Conservation (phyloP, 1,140 invertebrate species). For the Spodoptera litura region DNA sequence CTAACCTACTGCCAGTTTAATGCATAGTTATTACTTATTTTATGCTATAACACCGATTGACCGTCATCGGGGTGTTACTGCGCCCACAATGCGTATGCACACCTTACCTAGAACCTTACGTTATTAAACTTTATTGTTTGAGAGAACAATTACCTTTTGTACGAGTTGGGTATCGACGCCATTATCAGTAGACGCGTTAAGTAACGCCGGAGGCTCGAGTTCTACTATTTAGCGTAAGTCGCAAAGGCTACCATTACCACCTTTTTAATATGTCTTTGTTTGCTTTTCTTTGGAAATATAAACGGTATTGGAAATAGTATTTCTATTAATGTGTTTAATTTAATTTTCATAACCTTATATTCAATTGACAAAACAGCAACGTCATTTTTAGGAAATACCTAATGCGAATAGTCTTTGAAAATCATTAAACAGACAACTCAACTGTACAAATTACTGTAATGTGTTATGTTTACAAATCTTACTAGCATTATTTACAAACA, state of each 20-base stretch:
- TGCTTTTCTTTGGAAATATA: constrained; percentile 31
- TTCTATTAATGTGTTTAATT: background rate
- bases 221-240: constrained; percentile 63
- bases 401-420: background rate
- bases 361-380: too few species aligned
- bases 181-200: constrained; percentile 75
- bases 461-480: constrained; percentile 42
- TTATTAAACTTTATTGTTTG: constrained; percentile 80
- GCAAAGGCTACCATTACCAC: constrained; percentile 57
- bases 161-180: constrained; percentile 66
- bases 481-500: constrained; percentile 49
- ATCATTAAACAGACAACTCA: constrained; percentile 11
- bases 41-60: constrained; percentile 60
- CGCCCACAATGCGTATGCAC: constrained; percentile 55
- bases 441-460: constrained; percentile 26
- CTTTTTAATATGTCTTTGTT: constrained; percentile 71
- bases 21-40: constrained; percentile 50
- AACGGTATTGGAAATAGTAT: constrained; percentile 2
- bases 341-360: too few species aligned
- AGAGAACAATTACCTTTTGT: constrained; percentile 84
- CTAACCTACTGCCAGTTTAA: background rate
- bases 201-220: constrained; percentile 64
- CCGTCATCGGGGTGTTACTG: constrained; percentile 52
- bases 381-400: background rate
- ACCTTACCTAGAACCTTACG: constrained; percentile 77